Percentiles rank a stretch among this genome's conserved stretches.
Conservation (phyloP, 2,113 vertebrate species). For the Rhadina sibilatrix region DNA sequence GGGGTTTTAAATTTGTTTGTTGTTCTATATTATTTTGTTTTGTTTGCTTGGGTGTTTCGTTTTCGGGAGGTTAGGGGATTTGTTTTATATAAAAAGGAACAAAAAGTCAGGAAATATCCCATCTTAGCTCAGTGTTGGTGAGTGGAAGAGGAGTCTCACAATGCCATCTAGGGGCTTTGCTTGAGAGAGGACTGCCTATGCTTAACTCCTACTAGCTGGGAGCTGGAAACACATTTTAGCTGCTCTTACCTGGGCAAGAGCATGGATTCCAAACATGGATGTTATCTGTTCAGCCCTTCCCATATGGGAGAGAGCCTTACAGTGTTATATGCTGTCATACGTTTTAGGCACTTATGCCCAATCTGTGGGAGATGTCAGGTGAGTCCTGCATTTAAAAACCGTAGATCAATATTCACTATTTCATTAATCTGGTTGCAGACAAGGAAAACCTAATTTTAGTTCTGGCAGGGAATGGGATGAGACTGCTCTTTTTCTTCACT, state of each 20-base stretch:
- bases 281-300: neutral
- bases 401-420: neutral
- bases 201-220: neutral
- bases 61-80: neutral
- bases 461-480: neutral
- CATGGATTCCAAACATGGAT: neutral
- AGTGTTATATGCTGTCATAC: neutral
- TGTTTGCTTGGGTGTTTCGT: neutral
- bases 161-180: neutral
- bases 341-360: fast-evolving
- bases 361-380: neutral
- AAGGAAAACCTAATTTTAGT: neutral
- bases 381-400: neutral
- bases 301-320: neutral
- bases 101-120: neutral
- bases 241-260: neutral
- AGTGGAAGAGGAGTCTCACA: neutral
- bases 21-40: neutral
- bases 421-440: neutral
- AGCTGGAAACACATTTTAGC: neutral
- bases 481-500: neutral
- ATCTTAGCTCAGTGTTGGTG: too few species aligned
- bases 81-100: neutral
- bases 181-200: fast-evolving
- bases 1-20: neutral